These are phyloP conservation scores for Chondrilla cf. caribensis DNA, from an alignment of 37 sponge, comb jelly and placozoan genomes.

Conservation along the genomic window DNA sequence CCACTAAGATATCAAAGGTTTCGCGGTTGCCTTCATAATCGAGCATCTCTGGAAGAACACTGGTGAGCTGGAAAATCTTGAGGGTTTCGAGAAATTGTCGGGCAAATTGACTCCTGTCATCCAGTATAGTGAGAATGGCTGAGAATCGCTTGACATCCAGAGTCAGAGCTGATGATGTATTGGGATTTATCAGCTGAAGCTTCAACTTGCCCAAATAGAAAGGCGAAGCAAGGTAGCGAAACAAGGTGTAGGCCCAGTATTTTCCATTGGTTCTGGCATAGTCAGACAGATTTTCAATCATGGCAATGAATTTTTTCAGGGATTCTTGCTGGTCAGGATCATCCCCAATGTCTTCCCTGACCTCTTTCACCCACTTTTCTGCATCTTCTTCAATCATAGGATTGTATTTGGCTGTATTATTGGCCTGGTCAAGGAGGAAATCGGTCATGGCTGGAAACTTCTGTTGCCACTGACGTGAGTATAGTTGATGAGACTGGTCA, in stretches of 20 bases:
- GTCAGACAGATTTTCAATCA: neutral
- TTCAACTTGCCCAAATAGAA: neutral
- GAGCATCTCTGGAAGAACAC: neutral
- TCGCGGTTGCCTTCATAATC: neutral
- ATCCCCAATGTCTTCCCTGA: neutral
- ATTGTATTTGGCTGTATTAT: neutral
- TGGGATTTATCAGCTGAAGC: neutral
- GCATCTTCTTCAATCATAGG: neutral
- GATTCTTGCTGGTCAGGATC: neutral
- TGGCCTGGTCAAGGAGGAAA: neutral
- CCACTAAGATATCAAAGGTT: neutral
- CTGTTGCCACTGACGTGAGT: neutral
- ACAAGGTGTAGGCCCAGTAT: slow-evolving; percentile 16
- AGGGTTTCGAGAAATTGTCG: neutral
- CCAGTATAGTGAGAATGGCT: slow-evolving; percentile 2
- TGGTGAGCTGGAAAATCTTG: neutral
- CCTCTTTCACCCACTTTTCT: too few relatives aligned
- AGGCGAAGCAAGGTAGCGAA: slow-evolving; percentile 1
- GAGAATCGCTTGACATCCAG: neutral
- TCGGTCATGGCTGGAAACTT: neutral
- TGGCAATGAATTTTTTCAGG: neutral
- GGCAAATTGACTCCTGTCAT: neutral
- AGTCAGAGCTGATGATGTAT: neutral
- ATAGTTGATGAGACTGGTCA: neutral
- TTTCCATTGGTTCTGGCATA: neutral